Base-by-base conservation (phyloP, 2,113 vertebrate genomes). In the Chelonoidis abingdonii region DNA sequence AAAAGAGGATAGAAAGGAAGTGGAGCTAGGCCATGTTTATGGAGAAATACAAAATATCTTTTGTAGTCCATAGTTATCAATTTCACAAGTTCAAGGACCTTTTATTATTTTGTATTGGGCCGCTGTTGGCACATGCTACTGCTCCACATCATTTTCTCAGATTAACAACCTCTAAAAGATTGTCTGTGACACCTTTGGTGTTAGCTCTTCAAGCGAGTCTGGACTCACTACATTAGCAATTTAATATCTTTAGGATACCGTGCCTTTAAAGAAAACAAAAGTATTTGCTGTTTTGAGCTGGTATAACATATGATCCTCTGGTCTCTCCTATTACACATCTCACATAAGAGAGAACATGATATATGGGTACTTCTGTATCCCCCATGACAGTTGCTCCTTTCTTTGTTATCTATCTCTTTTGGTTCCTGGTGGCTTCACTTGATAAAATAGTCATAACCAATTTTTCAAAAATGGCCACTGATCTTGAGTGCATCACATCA, bases 331-430 rank as follows among this genome's bases (percentile, higher is more conserved):
- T 6, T n/a, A 53, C 24, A 93, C 92, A 86, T 12, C 24, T 75
- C 80, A 16, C 4, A 84, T 0, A 35, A 72, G 57, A 38, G 89
- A 56, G 44, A 19, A 53, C 25, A 80, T 1, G 2, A 0, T 8
- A 49, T 49, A 85, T 1, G 4, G 14, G 50, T 16, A 50, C 14
- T 85, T 83, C 31, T 84, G 62, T 12, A 11, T 92, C 21, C 89
- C 47, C 62, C 47, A 59, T 0, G 16, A 41, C 11, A 5, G 38
- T 29, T 44, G 5, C 10, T 49, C 75, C 80, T 82, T 83, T 47
- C 0, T 0, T 3, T 17, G 7, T 44, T 10, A 1, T 2, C 13
- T 57, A 57, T 52, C 53, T 9, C 79, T 50, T 5, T 24, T 6
- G 62, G 0, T 25, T 82, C 59, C 3, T 50, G 79, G 41, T 53